Evolutionary conservation across 1,140 invertebrate species (phyloP).

Genomic region (Meloidogyne exigua): DNA sequence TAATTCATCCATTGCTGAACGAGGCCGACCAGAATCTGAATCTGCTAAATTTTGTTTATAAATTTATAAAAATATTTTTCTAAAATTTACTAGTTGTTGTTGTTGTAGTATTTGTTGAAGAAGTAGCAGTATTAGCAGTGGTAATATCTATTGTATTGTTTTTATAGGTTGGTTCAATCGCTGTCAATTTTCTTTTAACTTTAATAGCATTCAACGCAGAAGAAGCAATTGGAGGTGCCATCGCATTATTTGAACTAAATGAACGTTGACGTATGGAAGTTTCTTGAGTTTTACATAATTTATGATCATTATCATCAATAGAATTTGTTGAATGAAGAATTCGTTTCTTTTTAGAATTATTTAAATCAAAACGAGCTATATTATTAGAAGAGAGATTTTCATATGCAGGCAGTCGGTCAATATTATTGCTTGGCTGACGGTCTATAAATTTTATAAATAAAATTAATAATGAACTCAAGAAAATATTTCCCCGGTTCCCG

Average conservation of each 20-base stretch:
- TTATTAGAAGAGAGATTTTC: neutral
- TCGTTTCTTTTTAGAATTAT: neutral
- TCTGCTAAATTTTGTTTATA: constrained; percentile 22
- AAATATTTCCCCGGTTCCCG: no score
- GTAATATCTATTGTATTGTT: neutral
- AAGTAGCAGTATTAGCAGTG: neutral
- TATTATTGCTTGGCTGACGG: neutral
- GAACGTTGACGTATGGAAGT: neutral
- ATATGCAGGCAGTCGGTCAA: neutral
- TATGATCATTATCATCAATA: neutral
- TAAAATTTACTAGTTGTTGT: no score
- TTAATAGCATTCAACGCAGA: neutral
- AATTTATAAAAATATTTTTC: neutral
- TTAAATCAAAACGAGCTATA: neutral
- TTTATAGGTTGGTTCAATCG: neutral
- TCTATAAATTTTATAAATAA: neutral
- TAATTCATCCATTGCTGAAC: constrained; percentile 20
- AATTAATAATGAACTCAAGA: neutral
- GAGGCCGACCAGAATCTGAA: constrained; percentile 33
- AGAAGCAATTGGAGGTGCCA: neutral
- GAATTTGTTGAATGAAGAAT: neutral
- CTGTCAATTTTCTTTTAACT: neutral
- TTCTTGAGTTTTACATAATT: neutral
- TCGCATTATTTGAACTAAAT: neutral
- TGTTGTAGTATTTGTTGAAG: neutral